These are phyloP conservation scores for Pollicipes pollicipes DNA, from an alignment of 1,140 invertebrate species.

Conservation along the genomic window DNA sequence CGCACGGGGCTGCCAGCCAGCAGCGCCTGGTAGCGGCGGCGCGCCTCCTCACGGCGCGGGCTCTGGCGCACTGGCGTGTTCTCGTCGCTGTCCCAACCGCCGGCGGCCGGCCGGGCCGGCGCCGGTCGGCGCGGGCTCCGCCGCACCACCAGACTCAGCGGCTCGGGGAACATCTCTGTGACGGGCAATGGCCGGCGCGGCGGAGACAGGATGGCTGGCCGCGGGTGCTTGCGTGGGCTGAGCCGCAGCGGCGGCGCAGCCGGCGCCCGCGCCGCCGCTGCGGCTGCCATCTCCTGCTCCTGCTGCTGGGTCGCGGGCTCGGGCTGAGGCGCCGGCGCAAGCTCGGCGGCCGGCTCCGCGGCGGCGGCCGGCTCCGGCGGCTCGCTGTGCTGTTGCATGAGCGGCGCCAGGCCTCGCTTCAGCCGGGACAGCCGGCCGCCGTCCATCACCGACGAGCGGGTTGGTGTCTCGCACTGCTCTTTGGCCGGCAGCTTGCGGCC, in stretches of 20 bases:
- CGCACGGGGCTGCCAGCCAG: neutral
- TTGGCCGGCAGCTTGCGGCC: neutral
- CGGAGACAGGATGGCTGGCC: neutral
- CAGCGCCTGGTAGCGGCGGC: neutral
- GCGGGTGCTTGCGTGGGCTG: neutral
- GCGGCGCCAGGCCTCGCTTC: neutral
- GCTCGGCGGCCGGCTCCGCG: too few species aligned
- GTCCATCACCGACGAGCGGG: neutral
- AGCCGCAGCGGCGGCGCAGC: neutral
- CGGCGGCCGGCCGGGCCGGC: neutral
- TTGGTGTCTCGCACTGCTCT: neutral
- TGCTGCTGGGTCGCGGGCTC: too few species aligned
- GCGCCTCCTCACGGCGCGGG: constrained; percentile 3
- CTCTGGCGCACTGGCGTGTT: constrained; percentile 4
- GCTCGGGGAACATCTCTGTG: neutral
- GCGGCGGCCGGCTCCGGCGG: neutral
- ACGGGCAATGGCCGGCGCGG: neutral
- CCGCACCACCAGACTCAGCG: constrained; percentile 1
- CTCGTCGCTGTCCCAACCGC: constrained; percentile 4
- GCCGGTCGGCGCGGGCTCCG: neutral
- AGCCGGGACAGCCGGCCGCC: neutral
- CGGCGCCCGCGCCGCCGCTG: too few species aligned
- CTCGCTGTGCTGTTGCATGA: neutral
- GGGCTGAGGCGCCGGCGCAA: too few species aligned
- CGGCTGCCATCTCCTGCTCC: too few species aligned